Conservation (phyloP, 2,113 vertebrate species). For the Mugil cephalus region DNA sequence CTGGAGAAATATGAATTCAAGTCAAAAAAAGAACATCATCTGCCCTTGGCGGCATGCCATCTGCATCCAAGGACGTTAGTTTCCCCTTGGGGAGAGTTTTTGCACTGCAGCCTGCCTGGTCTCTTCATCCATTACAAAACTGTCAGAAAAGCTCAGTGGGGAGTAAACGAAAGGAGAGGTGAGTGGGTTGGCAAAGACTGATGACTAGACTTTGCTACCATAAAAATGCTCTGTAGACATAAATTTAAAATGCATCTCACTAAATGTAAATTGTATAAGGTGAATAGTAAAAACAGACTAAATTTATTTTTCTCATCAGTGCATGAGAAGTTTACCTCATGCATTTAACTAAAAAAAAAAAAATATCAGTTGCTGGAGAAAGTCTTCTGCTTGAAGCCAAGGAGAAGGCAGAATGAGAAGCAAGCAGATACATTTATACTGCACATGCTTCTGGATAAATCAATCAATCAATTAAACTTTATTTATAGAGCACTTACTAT, state of each 20-base stretch:
- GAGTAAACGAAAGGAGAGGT: neutral
- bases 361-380: too few species aligned
- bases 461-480: too few species aligned
- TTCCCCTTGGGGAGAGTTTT: constrained; percentile 34
- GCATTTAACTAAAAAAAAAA: too few species aligned
- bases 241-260: neutral
- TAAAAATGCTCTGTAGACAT: neutral
- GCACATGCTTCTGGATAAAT: too few species aligned
- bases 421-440: too few species aligned
- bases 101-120: constrained; percentile 14
- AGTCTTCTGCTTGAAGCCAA: too few species aligned
- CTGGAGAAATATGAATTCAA: constrained; percentile 40
- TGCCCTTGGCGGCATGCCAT: constrained; percentile 55
- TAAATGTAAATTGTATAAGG: neutral
- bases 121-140: constrained; percentile 50
- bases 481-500: too few species aligned
- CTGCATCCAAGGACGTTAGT: constrained; percentile 61
- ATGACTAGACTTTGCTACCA: neutral
- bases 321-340: neutral
- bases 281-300: neutral
- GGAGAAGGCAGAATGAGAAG: too few species aligned
- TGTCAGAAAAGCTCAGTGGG: constrained; percentile 33
- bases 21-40: constrained; percentile 42
- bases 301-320: neutral
- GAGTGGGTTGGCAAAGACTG: constrained; percentile 11